A percentile compares a stretch with the other conserved stretches of the same genome.
phyloP scores from a whole-genome alignment of 2,888 invertebrate genomes.

The Acanthosepion esculentum region DNA sequence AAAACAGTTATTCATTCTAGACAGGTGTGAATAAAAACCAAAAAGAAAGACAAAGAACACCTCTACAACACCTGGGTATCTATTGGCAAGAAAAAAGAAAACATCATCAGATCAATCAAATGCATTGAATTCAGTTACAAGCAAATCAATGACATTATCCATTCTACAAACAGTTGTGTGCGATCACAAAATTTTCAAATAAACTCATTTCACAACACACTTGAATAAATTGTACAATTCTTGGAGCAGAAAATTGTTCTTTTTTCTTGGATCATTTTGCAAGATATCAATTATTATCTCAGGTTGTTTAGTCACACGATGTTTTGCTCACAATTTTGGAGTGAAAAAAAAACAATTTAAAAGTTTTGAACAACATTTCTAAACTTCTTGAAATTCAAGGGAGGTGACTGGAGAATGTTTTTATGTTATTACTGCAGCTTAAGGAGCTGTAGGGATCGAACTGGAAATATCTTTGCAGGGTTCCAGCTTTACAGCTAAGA shows the following conservation, averaged over 20 bases:
- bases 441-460: no score
- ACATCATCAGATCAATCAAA: background rate
- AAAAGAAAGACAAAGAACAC: background rate
- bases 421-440: no score
- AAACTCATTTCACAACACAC: background rate
- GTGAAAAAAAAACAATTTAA: background rate
- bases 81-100: background rate
- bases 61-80: background rate
- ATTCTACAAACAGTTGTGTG: background rate
- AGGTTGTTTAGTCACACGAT: background rate
- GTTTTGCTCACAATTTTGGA: background rate
- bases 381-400: background rate
- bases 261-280: background rate
- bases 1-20: background rate
- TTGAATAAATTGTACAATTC: background rate
- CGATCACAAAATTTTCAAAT: background rate
- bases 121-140: constrained; percentile 23
- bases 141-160: constrained; percentile 33
- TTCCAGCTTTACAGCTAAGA: no score
- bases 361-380: background rate
- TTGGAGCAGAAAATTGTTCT: background rate
- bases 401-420: no score
- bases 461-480: no score
- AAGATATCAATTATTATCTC: background rate
- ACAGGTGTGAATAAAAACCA: background rate